Conservation (phyloP, 37 sponge, comb jelly and placozoan species). For the Cladorhizidae sp. region DNA sequence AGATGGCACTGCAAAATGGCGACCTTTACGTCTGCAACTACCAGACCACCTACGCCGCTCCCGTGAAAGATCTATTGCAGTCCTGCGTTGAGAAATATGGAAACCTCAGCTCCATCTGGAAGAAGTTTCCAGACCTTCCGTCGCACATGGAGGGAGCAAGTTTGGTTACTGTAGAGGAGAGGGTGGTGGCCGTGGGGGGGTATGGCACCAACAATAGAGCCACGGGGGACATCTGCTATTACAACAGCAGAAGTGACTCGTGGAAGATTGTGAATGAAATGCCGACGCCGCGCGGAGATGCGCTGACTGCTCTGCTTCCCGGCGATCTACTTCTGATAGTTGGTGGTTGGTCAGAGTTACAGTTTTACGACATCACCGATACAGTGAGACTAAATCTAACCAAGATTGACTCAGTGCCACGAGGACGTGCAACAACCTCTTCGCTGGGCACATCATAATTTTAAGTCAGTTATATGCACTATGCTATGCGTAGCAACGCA, state of each 20-base stretch:
- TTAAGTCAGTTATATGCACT: too few relatives aligned
- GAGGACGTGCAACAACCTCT: too few relatives aligned
- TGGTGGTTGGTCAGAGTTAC: conserved; percentile 4
- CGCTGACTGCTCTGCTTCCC: neutral
- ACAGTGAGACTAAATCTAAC: neutral
- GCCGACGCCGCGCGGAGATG: neutral
- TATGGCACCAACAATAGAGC: neutral
- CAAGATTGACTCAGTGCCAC: too few relatives aligned
- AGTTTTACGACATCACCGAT: neutral
- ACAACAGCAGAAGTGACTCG: neutral
- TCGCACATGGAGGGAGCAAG: neutral
- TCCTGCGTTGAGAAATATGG: neutral
- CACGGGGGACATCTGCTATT: neutral
- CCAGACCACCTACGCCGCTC: neutral
- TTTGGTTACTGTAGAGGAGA: neutral
- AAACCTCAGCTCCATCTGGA: neutral
- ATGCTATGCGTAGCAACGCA: too few relatives aligned
- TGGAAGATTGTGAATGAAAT: conserved; percentile 9
- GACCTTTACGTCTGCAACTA: neutral
- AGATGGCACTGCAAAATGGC: neutral
- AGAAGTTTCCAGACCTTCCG: neutral
- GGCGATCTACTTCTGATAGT: neutral
- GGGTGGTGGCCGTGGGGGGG: neutral
- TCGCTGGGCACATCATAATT: too few relatives aligned
- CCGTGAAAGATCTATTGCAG: neutral